These are phyloP conservation scores for Theonella swinhoei DNA, from an alignment of 37 sponge, comb jelly and placozoan genomes.

Conservation along the genomic window DNA sequence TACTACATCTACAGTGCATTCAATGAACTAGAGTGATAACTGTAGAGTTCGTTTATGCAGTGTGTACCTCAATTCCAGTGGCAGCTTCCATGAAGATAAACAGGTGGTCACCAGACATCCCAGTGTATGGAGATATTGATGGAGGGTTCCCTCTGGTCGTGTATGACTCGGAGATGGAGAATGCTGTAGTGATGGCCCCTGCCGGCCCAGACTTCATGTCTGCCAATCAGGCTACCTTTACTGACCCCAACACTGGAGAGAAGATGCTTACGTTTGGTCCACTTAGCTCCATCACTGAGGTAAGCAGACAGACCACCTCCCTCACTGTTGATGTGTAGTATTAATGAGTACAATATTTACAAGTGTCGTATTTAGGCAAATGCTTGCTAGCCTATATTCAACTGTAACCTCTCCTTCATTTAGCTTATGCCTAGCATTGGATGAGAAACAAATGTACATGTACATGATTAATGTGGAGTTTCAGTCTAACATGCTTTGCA, in stretches of 20 bases:
- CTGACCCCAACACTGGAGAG: slow-evolving; percentile 7
- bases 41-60: too few relatives aligned
- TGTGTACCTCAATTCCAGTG: slow-evolving; percentile 23
- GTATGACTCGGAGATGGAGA: slow-evolving; percentile 45
- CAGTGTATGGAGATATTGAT: slow-evolving; percentile 26
- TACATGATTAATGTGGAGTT: too few relatives aligned
- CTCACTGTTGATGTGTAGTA: too few relatives aligned
- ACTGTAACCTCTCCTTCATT: too few relatives aligned
- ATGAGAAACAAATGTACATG: too few relatives aligned
- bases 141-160: slow-evolving; percentile 80
- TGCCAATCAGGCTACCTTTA: slow-evolving; percentile 54
- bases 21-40: too few relatives aligned
- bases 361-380: too few relatives aligned
- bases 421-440: too few relatives aligned
- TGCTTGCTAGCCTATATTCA: too few relatives aligned
- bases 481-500: too few relatives aligned
- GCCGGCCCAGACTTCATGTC: slow-evolving; percentile 65
- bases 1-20: not conserved
- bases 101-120: slow-evolving; percentile 2
- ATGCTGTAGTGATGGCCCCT: slow-evolving; percentile 77
- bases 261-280: slow-evolving; percentile 35
- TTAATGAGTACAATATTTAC: too few relatives aligned
- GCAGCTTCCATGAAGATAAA: slow-evolving; percentile 8
- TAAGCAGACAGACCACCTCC: too few relatives aligned
- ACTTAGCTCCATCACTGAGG: slow-evolving; percentile 46